Base-by-base conservation (phyloP, 2,113 vertebrate genomes). In the Erythrocercus mccallii region DNA sequence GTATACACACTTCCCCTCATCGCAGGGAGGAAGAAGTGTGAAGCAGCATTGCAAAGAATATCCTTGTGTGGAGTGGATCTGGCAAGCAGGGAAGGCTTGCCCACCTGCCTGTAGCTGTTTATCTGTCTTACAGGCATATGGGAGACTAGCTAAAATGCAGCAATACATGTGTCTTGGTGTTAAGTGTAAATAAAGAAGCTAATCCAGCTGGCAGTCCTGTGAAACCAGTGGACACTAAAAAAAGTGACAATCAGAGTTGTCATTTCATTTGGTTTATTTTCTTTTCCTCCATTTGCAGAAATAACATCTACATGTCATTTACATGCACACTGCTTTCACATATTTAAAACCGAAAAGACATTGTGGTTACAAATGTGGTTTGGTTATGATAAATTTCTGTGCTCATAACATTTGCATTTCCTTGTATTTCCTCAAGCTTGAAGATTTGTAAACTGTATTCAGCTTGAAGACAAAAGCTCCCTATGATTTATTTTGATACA, bases 281-380 rank as follows among this genome's bases (percentile, higher is more conserved):
- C 37, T 70, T 94, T 84, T 74, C 82, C 69, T 90, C 65, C 93
- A 95, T 98, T 96, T 93, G 77, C 93, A 91, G 87, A 97, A 96
- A 86, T 79, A 74, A 40, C 96, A 98, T 97, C 90, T 94, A 72
- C 96, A 94, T 97, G 58, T 93, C 97, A 97, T 97, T 97, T 95
- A 64, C 96, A 96, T 97, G 68, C 78, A 61, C 80, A 42, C 65
- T 94, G 85, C 93, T 97, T 94, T 95, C 94, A 92, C 72, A 35
- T 97, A 42, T 21, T 45, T 83, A 47, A 62, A 68, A 78, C 58
- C 30, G 21, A 62, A 53, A 47, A 68, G 76, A 64, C 37, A 62
- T 84, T 84, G 96, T 86, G 83, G 73, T 94, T 91, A 84, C 64
- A 88, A 85, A 90, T 83, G 76, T 93, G 87, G 94, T 95, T 97